phyloP scores from a whole-genome alignment of 2,113 vertebrate species.

The Trichechus manatus region DNA sequence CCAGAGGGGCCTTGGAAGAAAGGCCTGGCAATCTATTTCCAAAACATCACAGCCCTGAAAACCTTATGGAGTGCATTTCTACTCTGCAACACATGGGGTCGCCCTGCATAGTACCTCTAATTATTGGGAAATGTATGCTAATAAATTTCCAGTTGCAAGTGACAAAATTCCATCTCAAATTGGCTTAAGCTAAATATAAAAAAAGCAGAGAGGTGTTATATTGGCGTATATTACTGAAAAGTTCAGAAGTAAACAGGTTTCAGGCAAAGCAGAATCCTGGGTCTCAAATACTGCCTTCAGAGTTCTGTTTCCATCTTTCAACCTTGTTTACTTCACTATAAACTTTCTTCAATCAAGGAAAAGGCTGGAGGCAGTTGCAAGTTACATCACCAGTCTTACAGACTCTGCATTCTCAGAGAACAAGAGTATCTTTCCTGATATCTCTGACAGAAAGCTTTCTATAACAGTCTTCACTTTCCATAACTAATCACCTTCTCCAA shows the following conservation, averaged over 20 bases:
- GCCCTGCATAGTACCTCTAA: neutral
- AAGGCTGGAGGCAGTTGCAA: neutral
- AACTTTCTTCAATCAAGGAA: neutral
- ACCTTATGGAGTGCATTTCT: no score
- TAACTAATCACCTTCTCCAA: neutral
- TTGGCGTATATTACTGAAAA: neutral
- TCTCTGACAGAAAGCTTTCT: neutral
- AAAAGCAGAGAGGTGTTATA: neutral
- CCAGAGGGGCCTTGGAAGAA: no score
- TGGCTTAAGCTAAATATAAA: neutral
- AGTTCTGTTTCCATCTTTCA: neutral
- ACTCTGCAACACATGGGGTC: no score
- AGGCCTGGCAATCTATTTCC: no score
- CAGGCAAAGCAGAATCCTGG: neutral
- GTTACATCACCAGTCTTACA: neutral
- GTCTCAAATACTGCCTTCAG: neutral
- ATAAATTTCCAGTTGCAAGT: constrained; percentile 9
- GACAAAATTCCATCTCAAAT: constrained; percentile 23
- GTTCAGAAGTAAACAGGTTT: neutral
- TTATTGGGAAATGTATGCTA: neutral
- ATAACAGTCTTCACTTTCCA: neutral
- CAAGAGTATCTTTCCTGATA: neutral
- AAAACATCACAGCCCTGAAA: no score
- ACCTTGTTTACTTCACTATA: neutral
- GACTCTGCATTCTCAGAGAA: neutral